phyloP scores from a whole-genome alignment of 2,888 invertebrate species.

The Sinotaia quadrata region DNA sequence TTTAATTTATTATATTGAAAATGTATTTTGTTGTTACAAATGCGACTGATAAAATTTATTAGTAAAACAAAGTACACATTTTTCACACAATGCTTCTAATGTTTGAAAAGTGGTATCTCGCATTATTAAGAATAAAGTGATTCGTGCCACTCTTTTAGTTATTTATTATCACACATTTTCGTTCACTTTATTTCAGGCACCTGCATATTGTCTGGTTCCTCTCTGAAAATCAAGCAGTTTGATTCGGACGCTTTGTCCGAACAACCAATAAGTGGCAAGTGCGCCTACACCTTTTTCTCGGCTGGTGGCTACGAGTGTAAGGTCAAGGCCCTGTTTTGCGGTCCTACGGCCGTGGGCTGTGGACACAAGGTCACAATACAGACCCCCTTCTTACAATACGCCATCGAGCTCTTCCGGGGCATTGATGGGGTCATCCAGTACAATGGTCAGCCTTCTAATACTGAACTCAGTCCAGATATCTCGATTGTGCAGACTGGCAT shows the following conservation, averaged over 20 bases:
- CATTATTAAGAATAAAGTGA: too few species aligned
- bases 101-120: too few species aligned
- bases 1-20: too few species aligned
- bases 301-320: conserved; percentile 6
- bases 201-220: conserved; percentile 33
- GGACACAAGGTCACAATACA: conserved; percentile 12
- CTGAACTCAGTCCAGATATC: conserved; percentile 1
- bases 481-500: not conserved
- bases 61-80: too few species aligned
- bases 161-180: too few species aligned
- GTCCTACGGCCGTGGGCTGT: not conserved
- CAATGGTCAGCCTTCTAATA: conserved; percentile 11
- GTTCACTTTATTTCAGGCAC: too few species aligned
- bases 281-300: conserved; percentile 24
- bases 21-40: too few species aligned
- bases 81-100: too few species aligned
- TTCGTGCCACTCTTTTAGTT: too few species aligned
- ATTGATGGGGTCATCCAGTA: conserved; percentile 3
- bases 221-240: conserved; percentile 32
- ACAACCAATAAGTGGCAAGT: conserved; percentile 20
- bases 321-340: conserved; percentile 7
- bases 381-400: not conserved
- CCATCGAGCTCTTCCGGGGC: conserved; percentile 4
- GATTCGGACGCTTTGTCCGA: conserved; percentile 24
- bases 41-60: too few species aligned